These are phyloP conservation scores for Theretra japonica DNA, from an alignment of 2,888 invertebrate genomes.

Conservation along the genomic window DNA sequence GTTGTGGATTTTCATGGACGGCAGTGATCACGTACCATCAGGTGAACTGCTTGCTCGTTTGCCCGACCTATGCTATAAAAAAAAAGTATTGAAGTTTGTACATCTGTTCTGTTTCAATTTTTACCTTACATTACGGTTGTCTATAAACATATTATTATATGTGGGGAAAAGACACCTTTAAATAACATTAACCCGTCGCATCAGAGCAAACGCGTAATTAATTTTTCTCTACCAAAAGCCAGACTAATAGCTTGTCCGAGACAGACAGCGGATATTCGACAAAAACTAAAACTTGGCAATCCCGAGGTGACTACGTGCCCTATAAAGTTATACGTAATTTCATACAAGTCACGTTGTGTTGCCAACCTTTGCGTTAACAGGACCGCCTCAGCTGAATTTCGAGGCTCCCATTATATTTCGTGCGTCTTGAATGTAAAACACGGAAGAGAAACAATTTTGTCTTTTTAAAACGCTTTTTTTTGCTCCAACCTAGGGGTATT, in stretches of 20 bases:
- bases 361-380: conserved; percentile 51
- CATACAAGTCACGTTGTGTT: conserved; percentile 60
- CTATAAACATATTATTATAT: neutral
- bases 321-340: conserved; percentile 24
- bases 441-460: conserved; percentile 52
- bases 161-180: neutral
- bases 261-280: conserved; percentile 12
- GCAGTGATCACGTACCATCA: too few relatives aligned
- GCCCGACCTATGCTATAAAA: too few relatives aligned
- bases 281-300: conserved; percentile 24
- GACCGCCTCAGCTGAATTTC: conserved; percentile 50
- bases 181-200: neutral
- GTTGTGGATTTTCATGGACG: too few relatives aligned
- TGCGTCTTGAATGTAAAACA: conserved; percentile 59
- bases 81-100: too few relatives aligned
- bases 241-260: conserved; percentile 25
- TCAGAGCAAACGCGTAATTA: conserved; percentile 14
- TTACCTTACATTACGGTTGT: neutral
- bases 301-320: conserved; percentile 26
- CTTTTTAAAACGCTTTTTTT: conserved; percentile 36
- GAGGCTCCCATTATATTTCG: conserved; percentile 55
- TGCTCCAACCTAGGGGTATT: conserved; percentile 28
- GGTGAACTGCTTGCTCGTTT: too few relatives aligned
- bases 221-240: conserved; percentile 35
- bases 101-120: too few relatives aligned